Evolutionary conservation across 2,113 vertebrate species (phyloP).

Genomic region (Apteryx owenii): DNA sequence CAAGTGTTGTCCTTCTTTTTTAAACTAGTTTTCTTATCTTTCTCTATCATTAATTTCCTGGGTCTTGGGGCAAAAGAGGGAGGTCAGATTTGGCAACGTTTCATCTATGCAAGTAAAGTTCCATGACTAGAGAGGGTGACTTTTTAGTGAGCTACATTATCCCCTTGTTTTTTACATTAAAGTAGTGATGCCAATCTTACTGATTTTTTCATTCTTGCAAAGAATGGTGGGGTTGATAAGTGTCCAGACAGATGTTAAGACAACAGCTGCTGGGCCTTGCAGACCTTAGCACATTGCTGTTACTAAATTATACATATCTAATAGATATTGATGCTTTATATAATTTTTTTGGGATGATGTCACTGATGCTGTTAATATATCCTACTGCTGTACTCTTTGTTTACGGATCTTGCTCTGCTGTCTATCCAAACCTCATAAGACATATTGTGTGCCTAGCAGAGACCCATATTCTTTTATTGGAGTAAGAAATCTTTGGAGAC

Average conservation of each 20-base stretch:
- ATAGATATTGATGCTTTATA: not conserved
- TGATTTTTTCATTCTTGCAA: not conserved
- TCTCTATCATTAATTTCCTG: not conserved
- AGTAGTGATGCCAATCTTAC: not conserved
- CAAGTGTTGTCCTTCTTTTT: not conserved
- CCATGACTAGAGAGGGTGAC: not conserved
- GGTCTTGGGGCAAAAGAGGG: not conserved
- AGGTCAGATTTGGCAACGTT: not conserved
- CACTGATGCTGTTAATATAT: not conserved
- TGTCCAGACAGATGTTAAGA: not conserved
- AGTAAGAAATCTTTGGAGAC: not conserved
- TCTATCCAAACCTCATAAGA: not conserved
- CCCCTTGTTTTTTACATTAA: not conserved
- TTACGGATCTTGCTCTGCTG: not conserved
- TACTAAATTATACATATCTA: not conserved
- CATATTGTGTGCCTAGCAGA: not conserved
- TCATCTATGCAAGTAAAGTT: not conserved
- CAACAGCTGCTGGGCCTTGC: not conserved
- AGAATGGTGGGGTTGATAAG: not conserved
- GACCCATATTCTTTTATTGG: not conserved
- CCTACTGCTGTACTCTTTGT: not conserved
- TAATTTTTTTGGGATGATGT: not conserved
- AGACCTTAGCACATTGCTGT: not conserved
- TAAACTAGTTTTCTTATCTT: not conserved
- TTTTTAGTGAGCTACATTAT: not conserved